These are phyloP conservation scores for Phyllotreta cruciferae DNA, from an alignment of 2,888 invertebrate species.

Conservation along the genomic window DNA sequence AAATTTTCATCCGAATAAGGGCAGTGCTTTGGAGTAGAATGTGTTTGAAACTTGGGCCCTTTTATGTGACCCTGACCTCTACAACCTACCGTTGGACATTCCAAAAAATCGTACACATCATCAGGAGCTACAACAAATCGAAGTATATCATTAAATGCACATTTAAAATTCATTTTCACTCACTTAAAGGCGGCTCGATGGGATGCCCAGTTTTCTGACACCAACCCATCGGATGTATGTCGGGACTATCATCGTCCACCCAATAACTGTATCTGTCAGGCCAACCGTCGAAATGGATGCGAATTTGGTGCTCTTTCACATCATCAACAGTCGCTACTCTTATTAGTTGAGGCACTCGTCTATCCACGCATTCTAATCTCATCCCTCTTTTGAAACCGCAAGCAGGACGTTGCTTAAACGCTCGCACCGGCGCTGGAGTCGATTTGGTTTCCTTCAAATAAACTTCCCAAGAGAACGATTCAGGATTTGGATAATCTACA, in stretches of 20 bases:
- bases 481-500: constrained; percentile 72
- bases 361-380: constrained; percentile 89
- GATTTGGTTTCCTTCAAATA: constrained; percentile 81
- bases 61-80: constrained; percentile 88
- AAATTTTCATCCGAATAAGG: constrained; percentile 74
- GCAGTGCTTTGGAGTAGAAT: constrained; percentile 75
- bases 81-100: constrained; percentile 87
- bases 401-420: constrained; percentile 81
- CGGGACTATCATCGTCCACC: constrained; percentile 89
- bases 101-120: constrained; percentile 67
- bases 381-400: constrained; percentile 83
- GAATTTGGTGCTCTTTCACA: constrained; percentile 76
- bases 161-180: constrained; percentile 55
- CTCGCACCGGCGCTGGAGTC: constrained; percentile 77
- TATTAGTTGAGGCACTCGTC: constrained; percentile 80
- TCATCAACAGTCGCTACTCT: constrained; percentile 84
- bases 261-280: constrained; percentile 82
- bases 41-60: constrained; percentile 77
- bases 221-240: constrained; percentile 93
- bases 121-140: constrained; percentile 64
- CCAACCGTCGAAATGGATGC: constrained; percentile 90
- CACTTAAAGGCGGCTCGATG: constrained; percentile 82
- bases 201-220: constrained; percentile 88
- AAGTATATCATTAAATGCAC: constrained; percentile 24
- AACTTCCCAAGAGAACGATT: constrained; percentile 82